Conservation (phyloP, 2,113 vertebrate species). For the Sorex fumeus region DNA sequence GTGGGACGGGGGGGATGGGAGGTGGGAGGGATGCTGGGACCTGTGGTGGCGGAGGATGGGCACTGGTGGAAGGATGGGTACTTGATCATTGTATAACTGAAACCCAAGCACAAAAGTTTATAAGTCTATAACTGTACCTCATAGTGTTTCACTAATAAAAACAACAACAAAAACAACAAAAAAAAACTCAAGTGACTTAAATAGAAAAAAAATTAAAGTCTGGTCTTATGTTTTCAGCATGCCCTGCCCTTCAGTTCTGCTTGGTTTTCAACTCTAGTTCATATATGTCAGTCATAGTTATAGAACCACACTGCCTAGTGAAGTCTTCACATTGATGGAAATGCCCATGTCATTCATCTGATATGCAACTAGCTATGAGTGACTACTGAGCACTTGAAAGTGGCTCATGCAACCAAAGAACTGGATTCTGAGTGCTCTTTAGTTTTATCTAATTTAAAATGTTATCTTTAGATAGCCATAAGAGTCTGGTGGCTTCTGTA, state of each 20-base stretch:
- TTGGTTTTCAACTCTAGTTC: neutral
- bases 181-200: no score
- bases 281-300: neutral
- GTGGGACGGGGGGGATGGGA: no score
- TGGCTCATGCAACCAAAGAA: neutral
- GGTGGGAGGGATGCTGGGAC: no score
- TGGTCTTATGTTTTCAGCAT: no score
- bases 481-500: neutral
- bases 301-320: neutral
- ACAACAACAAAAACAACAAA: no score
- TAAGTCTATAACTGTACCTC: no score
- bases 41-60: no score
- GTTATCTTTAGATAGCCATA: neutral
- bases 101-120: no score
- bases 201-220: no score
- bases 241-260: neutral
- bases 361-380: neutral
- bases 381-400: neutral
- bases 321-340: neutral
- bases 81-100: no score
- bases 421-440: neutral
- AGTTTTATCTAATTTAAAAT: neutral
- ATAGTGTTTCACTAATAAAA: no score
- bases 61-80: no score
- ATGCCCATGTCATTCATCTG: accelerated